Evolutionary conservation across 2,888 invertebrate genomes (phyloP), one percentile per base, ranked within the genome.

Genomic region (Eupithecia abbreviata): DNA sequence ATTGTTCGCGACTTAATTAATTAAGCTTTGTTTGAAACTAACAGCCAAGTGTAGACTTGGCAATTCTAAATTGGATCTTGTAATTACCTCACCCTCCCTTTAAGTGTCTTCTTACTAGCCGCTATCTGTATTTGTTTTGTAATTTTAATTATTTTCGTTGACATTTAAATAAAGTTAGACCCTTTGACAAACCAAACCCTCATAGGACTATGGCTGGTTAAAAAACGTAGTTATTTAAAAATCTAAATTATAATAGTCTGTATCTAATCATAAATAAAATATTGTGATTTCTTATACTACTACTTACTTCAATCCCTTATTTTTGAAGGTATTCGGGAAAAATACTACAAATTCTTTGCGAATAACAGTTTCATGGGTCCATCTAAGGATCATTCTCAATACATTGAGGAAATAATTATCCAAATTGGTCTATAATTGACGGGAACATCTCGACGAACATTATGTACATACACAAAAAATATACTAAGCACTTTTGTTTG

Each of bases 1-100:
- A 95, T 95, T 95, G 95, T 95, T 95, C 93, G 93, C 93, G 93
- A 93, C 94, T 94, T 94, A 95, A 95, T 95, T 95, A 95, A 94
- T 95, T 95, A 94, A 95, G 94, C 94, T 94, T 94, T 95, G 95
- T 95, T 94, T 94, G 94, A 93, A 95, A 95, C 95, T 95, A 94
- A 93, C 94, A 93, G 94, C 94, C 93, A 94, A 94, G 94, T 94
- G 94, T 95, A 94, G 93, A 95, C 93, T 94, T 94, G 94, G 94
- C 94, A 95, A 94, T 94, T 94, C 94, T 93, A 94, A 95, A 95
- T 95, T 95, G 94, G 94, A 94, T 95, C 94, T 94, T 93, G 94
- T 95, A 95, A 95, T 95, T 94, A 94, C 94, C 94, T 91, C 93
- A 91, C 93, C 93, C 93, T 92, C 93, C 91, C 90, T 91, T 92